These are phyloP conservation scores for Parauchenoglanis ngamensis DNA, from an alignment of 2,797 vertebrate genomes.

Conservation along the genomic window DNA sequence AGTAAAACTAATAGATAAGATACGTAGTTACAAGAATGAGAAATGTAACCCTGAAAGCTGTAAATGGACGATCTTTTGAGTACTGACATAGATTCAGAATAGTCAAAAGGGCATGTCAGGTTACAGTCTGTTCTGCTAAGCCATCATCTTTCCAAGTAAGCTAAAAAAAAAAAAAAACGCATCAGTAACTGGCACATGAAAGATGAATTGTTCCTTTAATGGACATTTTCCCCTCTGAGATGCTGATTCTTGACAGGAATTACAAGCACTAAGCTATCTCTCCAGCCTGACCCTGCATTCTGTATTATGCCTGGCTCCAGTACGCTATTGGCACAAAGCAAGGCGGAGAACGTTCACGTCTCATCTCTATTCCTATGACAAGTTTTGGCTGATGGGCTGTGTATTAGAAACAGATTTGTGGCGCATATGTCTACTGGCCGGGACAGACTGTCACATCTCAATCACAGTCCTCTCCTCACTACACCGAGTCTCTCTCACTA, in stretches of 20 bases:
- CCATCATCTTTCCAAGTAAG: background rate
- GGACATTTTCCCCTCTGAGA: background rate
- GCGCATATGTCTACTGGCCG: conserved; percentile 25
- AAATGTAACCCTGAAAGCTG: background rate
- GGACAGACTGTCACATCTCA: conserved; percentile 31
- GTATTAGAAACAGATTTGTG: conserved; percentile 60
- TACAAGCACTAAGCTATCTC: conserved; percentile 24
- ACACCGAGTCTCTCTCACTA: background rate
- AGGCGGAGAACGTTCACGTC: conserved; percentile 35
- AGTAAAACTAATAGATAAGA: background rate
- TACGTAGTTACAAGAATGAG: background rate
- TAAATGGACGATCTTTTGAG: background rate
- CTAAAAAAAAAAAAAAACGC: background rate
- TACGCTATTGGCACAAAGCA: conserved; percentile 28
- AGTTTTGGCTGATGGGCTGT: conserved; percentile 49
- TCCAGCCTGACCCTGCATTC: conserved; percentile 27
- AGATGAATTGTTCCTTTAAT: conserved; percentile 9
- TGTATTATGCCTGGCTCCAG: conserved; percentile 38
- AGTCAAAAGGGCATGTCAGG: background rate
- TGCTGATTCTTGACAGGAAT: conserved; percentile 39
- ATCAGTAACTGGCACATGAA: background rate
- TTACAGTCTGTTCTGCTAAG: background rate
- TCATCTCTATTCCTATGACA: conserved; percentile 40
- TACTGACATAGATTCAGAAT: background rate
- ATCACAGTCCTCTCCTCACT: conserved; percentile 28